These are phyloP conservation scores for Erythrocercus mccallii DNA, from an alignment of 2,113 vertebrate genomes.

Conservation along the genomic window DNA sequence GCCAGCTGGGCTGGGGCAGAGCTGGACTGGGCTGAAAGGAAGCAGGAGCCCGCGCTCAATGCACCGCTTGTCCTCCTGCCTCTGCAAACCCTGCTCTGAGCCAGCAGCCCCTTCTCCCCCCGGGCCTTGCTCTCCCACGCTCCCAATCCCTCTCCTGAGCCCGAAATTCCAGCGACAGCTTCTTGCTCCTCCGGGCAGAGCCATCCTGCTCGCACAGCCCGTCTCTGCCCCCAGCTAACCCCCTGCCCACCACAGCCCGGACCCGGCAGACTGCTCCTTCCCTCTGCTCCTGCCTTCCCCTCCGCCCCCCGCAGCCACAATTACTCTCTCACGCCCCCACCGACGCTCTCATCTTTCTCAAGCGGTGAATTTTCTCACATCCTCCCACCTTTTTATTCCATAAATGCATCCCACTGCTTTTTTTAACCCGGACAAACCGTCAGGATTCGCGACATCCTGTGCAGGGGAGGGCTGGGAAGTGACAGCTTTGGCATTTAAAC, in stretches of 20 bases:
- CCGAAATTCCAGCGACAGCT: not conserved
- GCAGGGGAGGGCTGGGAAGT: not conserved
- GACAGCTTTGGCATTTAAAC: not conserved
- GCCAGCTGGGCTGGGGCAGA: not conserved
- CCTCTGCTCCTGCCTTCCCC: not conserved
- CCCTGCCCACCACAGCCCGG: rapidly evolving
- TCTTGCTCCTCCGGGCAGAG: not conserved
- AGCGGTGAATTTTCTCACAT: not conserved
- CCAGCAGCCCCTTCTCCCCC: not conserved
- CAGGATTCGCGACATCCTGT: not conserved
- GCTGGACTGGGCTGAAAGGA: not conserved
- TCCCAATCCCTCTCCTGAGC: not conserved
- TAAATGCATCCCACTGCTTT: not conserved
- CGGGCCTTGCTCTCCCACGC: not conserved
- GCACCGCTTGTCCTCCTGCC: not conserved
- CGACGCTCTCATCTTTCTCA: not conserved
- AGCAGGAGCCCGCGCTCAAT: not conserved
- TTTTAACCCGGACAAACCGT: not conserved
- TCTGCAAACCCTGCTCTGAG: not conserved
- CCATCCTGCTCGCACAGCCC: not conserved
- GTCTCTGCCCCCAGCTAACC: not conserved
- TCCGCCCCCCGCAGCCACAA: not conserved
- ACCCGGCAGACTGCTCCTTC: not conserved
- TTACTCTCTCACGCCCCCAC: not conserved
- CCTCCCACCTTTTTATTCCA: constrained; percentile 31